phyloP scores from a whole-genome alignment of 2,113 vertebrate species.

The Paratilapia polleni region DNA sequence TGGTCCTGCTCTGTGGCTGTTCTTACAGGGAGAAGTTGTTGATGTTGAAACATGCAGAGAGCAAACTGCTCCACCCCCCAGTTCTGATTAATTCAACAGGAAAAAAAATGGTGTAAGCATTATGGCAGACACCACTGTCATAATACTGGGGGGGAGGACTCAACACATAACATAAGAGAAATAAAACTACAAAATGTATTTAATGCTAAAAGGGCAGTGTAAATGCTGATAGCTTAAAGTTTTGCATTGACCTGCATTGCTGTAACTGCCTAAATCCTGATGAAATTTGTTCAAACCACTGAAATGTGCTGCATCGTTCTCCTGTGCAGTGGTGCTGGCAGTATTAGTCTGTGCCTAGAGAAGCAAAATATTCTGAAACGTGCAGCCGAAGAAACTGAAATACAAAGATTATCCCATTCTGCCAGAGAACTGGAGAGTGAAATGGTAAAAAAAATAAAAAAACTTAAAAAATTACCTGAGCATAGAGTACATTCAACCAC shows the following conservation, averaged over 20 bases:
- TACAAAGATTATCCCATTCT: too few relatives aligned
- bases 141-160: too few relatives aligned
- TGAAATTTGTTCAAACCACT: background rate
- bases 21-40: background rate
- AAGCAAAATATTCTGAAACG: background rate
- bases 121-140: too few relatives aligned
- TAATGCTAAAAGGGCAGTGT: background rate
- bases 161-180: too few relatives aligned
- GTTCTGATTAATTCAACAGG: background rate
- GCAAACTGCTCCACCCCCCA: background rate
- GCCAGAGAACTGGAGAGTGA: background rate
- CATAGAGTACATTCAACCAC: rapidly evolving
- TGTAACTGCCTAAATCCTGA: too few relatives aligned
- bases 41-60: slow-evolving; percentile 22
- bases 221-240: background rate
- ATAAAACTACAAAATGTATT: too few relatives aligned
- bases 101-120: too few relatives aligned
- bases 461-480: background rate
- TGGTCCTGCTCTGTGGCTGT: background rate
- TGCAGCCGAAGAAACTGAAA: background rate
- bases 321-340: background rate
- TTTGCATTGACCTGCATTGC: background rate
- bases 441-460: background rate
- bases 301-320: too few relatives aligned
- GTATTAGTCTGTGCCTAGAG: background rate